A percentile compares a stretch with the other conserved stretches of the same genome.
These are phyloP conservation scores for Tiliacea aurago DNA, from an alignment of 2,888 invertebrate genomes.

Conservation along the genomic window DNA sequence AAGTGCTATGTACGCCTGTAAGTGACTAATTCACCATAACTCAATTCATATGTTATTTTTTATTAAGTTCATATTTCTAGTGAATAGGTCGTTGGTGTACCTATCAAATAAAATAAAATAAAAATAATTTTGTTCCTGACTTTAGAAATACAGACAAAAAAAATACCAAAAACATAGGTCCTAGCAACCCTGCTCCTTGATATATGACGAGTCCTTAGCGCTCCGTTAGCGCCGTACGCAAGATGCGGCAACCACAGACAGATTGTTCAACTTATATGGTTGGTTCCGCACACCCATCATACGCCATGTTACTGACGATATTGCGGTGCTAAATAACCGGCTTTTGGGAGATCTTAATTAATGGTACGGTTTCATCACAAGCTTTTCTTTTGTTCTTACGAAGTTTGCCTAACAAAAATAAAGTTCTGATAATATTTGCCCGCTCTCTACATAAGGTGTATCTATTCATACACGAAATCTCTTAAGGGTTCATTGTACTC, in stretches of 20 bases:
- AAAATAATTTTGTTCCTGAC: not conserved
- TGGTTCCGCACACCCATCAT: slow-evolving; percentile 58
- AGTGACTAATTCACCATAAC: too few species aligned
- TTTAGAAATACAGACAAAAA: not conserved
- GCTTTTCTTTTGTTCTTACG: slow-evolving; percentile 23
- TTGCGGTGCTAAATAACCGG: slow-evolving; percentile 57
- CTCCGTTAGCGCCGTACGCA: slow-evolving; percentile 59
- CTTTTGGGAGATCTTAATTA: slow-evolving; percentile 55
- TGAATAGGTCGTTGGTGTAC: too few species aligned
- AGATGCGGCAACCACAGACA: slow-evolving; percentile 62
- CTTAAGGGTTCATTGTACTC: too few species aligned
- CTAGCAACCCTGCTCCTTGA: slow-evolving; percentile 47
- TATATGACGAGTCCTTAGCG: slow-evolving; percentile 56
- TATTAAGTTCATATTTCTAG: too few species aligned
- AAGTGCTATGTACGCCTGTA: too few species aligned
- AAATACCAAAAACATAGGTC: slow-evolving; percentile 1
- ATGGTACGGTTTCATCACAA: slow-evolving; percentile 34
- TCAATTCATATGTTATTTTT: too few species aligned
- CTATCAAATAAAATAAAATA: too few species aligned
- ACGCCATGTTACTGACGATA: slow-evolving; percentile 42
- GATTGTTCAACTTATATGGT: slow-evolving; percentile 65
- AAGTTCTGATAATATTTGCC: not conserved
- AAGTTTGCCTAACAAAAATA: slow-evolving; percentile 16
- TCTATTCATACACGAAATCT: too few species aligned
- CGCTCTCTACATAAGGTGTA: too few species aligned